Evolutionary conservation across 2,797 vertebrate species (phyloP).

Genomic region (Rhinoraja longicauda): DNA sequence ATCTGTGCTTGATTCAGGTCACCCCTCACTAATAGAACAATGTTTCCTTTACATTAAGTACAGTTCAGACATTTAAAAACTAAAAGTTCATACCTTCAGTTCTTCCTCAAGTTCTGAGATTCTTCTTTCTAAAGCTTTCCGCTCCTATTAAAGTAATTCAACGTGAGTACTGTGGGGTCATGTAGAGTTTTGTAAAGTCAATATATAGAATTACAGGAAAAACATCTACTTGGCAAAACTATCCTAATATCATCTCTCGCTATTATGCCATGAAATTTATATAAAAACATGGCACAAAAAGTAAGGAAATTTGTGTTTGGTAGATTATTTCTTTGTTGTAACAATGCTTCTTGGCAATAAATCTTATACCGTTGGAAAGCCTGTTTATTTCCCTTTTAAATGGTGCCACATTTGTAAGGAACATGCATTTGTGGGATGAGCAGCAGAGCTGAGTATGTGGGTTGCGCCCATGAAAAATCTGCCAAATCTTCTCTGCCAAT

Average conservation of each 20-base stretch:
- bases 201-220: neutral
- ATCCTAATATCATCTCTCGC: neutral
- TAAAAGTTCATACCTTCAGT: slow-evolving; percentile 61
- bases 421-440: too few species aligned
- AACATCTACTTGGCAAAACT: neutral
- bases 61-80: neutral
- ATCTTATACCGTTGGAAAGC: too few species aligned
- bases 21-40: neutral
- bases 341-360: too few species aligned
- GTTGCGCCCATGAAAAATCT: too few species aligned
- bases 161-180: neutral
- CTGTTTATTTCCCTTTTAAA: too few species aligned
- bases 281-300: too few species aligned
- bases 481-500: too few species aligned
- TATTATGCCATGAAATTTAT: neutral
- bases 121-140: slow-evolving; percentile 66
- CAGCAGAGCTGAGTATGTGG: too few species aligned
- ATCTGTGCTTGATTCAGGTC: neutral
- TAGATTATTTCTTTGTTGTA: too few species aligned
- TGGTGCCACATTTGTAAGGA: too few species aligned
- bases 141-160: slow-evolving; percentile 55
- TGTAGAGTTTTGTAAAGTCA: neutral
- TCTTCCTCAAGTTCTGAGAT: slow-evolving; percentile 73
- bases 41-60: neutral
- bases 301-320: too few species aligned